Base-by-base conservation (phyloP, 2,113 vertebrate species). In the Callocephalon fimbriatum region DNA sequence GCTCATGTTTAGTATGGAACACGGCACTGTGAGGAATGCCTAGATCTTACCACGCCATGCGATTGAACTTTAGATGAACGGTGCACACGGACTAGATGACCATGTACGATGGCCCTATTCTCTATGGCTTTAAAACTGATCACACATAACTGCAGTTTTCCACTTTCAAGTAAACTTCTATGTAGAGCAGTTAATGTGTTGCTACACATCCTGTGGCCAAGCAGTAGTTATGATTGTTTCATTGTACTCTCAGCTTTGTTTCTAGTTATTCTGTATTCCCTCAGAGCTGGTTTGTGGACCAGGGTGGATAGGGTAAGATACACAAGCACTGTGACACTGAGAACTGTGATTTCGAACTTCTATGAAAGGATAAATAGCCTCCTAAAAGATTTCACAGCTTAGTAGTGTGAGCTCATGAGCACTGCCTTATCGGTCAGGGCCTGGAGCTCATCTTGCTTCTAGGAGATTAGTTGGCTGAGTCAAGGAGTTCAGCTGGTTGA, bases 401-500 rank as follows among this genome's bases (percentile, higher is more conserved):
- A 47, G 13, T 11, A 0, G 0, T 16, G 26, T 5, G 13, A 0
- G 0, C 10, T 38, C 29, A 29, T n/a, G 15, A 54, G 4, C 6
- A 8, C 2, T 19, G 70, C 35, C 18, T 29, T 32, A 45, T 0
- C 3, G 23, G 8, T 9, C 21, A 47, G 53, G 38, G 13, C 10
- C 15, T 42, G 40, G 18, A 84, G 9, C 1, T 1, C 12, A 31
- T 48, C 14, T 17, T 3, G 1, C 10, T 84, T 67, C 18, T 25
- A 35, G 53, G 8, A 74, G 19, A 59, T 56, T 47, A 51, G 29
- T 20, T 40, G 42, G 1, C 27, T 50, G 27, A 76, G 5, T n/a
- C 8, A 38, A 89, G 15, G 17, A 50, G 19, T 51, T 68, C 22
- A 63, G 22, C 17, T 51, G 26, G 13, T 26, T 35, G 4, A 83